phyloP scores from a whole-genome alignment of 35 echinoderm and acorn worm genomes.

The Diadema setosum region DNA sequence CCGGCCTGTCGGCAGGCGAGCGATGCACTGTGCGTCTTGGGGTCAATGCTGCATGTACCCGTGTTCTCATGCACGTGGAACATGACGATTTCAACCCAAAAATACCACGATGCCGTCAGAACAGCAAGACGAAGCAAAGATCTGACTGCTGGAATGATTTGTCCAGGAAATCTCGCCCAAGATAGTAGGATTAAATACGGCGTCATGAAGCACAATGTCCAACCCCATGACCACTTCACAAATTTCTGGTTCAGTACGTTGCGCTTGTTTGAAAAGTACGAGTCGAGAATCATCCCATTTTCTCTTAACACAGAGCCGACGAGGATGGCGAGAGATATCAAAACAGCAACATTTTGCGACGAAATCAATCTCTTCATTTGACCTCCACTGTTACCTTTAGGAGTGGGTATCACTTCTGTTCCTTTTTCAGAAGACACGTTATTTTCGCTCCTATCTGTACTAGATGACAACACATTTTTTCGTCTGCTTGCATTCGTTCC shows the following conservation, averaged over 20 bases:
- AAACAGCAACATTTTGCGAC: neutral
- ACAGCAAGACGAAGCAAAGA: constrained; percentile 11
- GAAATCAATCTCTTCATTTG: neutral
- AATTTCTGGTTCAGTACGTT: constrained; percentile 72
- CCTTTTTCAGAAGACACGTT: too few species aligned
- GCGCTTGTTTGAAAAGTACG: constrained; percentile 55
- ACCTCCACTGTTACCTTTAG: too few species aligned
- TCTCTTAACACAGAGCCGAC: neutral
- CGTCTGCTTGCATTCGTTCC: neutral
- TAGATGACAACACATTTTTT: too few species aligned
- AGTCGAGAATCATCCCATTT: constrained; percentile 1
- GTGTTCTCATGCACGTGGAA: constrained; percentile 46
- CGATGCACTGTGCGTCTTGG: neutral
- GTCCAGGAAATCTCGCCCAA: constrained; percentile 18
- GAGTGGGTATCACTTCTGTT: neutral
- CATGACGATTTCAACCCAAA: constrained; percentile 64
- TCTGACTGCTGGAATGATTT: neutral
- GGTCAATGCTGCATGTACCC: constrained; percentile 33
- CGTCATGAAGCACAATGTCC: constrained; percentile 59
- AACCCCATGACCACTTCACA: constrained; percentile 79
- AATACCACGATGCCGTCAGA: constrained; percentile 46
- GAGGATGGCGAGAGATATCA: neutral
- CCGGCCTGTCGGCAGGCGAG: neutral
- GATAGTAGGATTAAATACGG: constrained; percentile 20
- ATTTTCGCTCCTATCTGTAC: too few species aligned